Base-by-base conservation (phyloP, 64 coral and sea anemone species). In the Astreopora myriophthalma region DNA sequence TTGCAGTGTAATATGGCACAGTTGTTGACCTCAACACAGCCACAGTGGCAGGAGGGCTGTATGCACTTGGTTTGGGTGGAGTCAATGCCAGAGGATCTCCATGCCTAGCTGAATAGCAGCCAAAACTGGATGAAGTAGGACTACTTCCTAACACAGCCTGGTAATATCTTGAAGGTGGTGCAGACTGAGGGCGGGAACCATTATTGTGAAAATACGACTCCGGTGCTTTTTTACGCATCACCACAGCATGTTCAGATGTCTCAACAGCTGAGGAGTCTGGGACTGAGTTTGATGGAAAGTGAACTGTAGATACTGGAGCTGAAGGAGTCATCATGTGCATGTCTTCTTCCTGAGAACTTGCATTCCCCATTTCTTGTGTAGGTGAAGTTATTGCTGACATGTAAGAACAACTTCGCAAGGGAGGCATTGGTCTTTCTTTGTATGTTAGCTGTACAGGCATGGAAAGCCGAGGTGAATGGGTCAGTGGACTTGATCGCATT, bases 1-100 rank as follows among this genome's bases (percentile, higher is more conserved):
- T 96, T n/a, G 95, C 95, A 48, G 95, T 97, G 40, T 97, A 97
- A 40, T 76, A 94, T 73, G 95, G 92, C 24, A 97, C 91, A 58
- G 74, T 79, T 17, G 87, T 64, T 26, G 95, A 94, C 30, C 89
- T 94, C 23, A 97, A 26, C 27, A 97, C 95, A 63, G 95, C 81
- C 32, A 89, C 88, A 12, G 87, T 90, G 27, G 87, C 95, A 3
- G 95, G 95, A 16, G 87, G 80, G 35, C 73, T 48, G 27, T 73
- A 71, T 10, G 80, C 48, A 12, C 57, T 76, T 1, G 39, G 36
- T 29, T 87, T 85, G 31, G 87, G 70, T 8, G 51, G 40, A 63
- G 90, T 75, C 31, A 92, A 33, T 11, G 90, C 90, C 6, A 92
- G 32, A 26, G 90, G 90, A 46, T 92, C 90, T 31, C 62, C 57